Evolutionary conservation across 2,113 vertebrate genomes (phyloP).

Genomic region (Myotis brandtii): DNA sequence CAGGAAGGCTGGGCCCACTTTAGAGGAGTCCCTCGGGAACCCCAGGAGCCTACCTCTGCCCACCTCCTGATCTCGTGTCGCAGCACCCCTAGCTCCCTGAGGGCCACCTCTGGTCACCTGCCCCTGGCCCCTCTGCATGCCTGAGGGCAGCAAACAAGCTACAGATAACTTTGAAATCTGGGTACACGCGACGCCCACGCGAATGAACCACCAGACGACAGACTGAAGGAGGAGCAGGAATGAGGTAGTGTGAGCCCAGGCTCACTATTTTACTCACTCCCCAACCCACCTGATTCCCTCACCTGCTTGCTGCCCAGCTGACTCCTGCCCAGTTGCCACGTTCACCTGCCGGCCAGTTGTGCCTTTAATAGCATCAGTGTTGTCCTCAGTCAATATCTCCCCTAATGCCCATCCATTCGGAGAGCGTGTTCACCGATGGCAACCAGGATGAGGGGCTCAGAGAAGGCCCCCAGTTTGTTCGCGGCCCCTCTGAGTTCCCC

Average conservation of each 20-base stretch:
- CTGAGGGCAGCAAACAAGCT: too few species aligned
- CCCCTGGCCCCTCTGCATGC: background rate
- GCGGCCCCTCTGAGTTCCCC: background rate
- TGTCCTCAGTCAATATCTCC: background rate
- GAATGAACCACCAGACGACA: background rate
- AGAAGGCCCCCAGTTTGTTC: background rate
- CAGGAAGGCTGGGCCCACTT: background rate
- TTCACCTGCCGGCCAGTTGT: background rate
- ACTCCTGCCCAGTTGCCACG: too few species aligned
- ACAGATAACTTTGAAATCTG: background rate
- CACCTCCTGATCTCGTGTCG: background rate
- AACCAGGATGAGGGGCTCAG: background rate
- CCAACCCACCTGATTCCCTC: background rate
- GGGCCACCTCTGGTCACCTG: too few species aligned
- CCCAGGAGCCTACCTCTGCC: background rate
- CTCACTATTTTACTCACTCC: background rate
- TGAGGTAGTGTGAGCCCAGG: background rate
- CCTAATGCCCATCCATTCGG: background rate
- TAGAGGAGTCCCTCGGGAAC: background rate
- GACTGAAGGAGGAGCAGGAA: background rate
- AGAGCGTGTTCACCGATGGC: background rate
- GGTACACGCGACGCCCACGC: background rate
- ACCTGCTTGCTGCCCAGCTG: background rate
- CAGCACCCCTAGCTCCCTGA: background rate
- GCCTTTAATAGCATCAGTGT: background rate